A percentile compares a stretch with the other conserved stretches of the same genome.
Evolutionary conservation across 2,113 vertebrate species (phyloP).

Genomic region (Antidorcas marsupialis): DNA sequence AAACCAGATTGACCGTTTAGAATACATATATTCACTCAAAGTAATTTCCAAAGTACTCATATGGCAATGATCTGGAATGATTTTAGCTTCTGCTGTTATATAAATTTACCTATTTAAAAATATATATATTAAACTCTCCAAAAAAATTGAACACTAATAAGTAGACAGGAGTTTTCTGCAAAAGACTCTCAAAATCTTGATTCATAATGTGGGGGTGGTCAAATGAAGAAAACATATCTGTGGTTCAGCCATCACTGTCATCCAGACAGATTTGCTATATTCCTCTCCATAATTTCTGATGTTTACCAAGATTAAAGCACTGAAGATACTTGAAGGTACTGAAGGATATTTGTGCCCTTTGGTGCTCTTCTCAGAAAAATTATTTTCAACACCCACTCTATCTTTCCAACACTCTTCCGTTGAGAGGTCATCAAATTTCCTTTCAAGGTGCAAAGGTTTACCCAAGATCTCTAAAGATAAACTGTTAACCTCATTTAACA

Average conservation of each 20-base stretch:
- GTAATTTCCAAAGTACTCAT: neutral
- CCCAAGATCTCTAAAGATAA: neutral
- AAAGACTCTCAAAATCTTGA: constrained; percentile 21
- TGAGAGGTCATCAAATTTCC: neutral
- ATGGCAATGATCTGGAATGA: neutral
- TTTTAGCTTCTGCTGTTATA: neutral
- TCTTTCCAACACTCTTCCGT: neutral
- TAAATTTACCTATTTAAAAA: constrained; percentile 24
- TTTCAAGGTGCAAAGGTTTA: neutral
- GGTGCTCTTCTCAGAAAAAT: neutral
- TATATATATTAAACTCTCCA: neutral
- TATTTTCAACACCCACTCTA: neutral
- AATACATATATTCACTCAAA: neutral
- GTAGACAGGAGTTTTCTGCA: neutral
- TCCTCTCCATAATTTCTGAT: neutral
- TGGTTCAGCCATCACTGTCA: neutral
- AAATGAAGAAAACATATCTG: neutral
- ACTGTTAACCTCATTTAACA: neutral
- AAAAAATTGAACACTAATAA: neutral
- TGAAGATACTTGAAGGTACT: neutral
- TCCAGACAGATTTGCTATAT: neutral
- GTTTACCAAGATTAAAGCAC: neutral
- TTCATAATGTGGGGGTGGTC: neutral
- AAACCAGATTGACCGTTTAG: neutral
- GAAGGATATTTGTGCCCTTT: neutral